phyloP scores from a whole-genome alignment of 2,113 vertebrate genomes.

The Saguinus midas region DNA sequence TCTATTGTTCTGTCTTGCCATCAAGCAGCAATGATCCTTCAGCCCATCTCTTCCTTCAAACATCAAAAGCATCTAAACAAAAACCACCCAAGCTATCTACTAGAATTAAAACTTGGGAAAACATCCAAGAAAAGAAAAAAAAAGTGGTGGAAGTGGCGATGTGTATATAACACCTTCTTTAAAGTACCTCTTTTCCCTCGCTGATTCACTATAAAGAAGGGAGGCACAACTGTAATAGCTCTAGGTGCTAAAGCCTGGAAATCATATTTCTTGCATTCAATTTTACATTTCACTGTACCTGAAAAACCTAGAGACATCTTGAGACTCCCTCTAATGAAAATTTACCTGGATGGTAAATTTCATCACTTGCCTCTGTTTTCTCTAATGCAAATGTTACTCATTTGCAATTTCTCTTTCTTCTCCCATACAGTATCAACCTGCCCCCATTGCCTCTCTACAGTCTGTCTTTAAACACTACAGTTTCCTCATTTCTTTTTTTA shows the following conservation, averaged over 20 bases:
- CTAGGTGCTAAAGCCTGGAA: constrained; percentile 27
- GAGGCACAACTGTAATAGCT: constrained; percentile 52
- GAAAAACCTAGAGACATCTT: constrained; percentile 36
- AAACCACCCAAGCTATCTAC: constrained; percentile 44
- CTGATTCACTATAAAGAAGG: constrained; percentile 54
- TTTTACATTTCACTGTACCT: constrained; percentile 56
- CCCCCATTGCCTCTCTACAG: background rate
- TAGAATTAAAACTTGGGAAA: constrained; percentile 48
- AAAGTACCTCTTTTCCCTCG: constrained; percentile 48
- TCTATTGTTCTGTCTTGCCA: background rate
- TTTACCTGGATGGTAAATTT: constrained; percentile 24
- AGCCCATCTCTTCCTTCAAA: constrained; percentile 29
- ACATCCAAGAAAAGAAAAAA: constrained; percentile 6
- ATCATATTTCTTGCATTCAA: constrained; percentile 35
- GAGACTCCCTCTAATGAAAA: constrained; percentile 39
- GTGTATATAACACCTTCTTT: constrained; percentile 38
- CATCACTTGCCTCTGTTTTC: constrained; percentile 26
- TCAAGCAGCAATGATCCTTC: constrained; percentile 24
- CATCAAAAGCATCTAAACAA: constrained; percentile 48
- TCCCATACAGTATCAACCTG: background rate
- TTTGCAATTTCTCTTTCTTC: constrained; percentile 58
- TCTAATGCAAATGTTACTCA: constrained; percentile 9
- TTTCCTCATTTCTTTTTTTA: background rate
- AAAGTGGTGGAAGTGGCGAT: background rate
- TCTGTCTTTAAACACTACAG: constrained; percentile 23